Evolutionary conservation across 2,797 vertebrate genomes (phyloP).

Genomic region (Microctenopoma lineatum): DNA sequence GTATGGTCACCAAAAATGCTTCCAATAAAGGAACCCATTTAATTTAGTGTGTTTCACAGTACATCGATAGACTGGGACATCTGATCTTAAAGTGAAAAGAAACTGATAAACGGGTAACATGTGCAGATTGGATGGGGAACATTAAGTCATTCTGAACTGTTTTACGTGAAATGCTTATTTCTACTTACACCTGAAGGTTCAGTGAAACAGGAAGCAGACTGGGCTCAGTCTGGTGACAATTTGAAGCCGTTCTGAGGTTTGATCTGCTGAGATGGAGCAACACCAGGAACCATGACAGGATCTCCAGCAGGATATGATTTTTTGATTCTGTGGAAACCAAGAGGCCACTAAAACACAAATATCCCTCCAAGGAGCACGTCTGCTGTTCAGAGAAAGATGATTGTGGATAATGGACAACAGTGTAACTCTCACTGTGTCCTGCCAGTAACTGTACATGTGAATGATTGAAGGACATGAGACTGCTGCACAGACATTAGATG

Average conservation of each 20-base stretch:
- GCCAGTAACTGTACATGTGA: not conserved
- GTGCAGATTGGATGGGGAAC: too few species aligned
- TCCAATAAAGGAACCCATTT: too few species aligned
- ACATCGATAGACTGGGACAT: too few species aligned
- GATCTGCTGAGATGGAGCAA: not conserved
- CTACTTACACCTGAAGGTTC: not conserved
- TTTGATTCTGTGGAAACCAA: not conserved
- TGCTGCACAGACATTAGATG: not conserved
- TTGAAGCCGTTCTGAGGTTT: not conserved
- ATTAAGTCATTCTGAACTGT: not conserved
- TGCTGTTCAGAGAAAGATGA: not conserved
- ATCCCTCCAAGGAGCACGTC: not conserved
- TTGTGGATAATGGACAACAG: not conserved
- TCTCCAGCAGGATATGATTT: not conserved
- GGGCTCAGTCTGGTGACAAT: too few species aligned
- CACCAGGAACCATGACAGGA: conserved; percentile 1
- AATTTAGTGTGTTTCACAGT: too few species aligned
- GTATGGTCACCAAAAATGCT: too few species aligned
- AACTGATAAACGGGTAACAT: not conserved
- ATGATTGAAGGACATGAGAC: not conserved
- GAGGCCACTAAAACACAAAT: not conserved
- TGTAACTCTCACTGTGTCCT: not conserved
- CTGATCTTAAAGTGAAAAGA: not conserved
- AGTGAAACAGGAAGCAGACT: not conserved
- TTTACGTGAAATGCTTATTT: not conserved